Conservation (phyloP, 2,797 vertebrate genomes). For the Heterohyrax brucei region DNA sequence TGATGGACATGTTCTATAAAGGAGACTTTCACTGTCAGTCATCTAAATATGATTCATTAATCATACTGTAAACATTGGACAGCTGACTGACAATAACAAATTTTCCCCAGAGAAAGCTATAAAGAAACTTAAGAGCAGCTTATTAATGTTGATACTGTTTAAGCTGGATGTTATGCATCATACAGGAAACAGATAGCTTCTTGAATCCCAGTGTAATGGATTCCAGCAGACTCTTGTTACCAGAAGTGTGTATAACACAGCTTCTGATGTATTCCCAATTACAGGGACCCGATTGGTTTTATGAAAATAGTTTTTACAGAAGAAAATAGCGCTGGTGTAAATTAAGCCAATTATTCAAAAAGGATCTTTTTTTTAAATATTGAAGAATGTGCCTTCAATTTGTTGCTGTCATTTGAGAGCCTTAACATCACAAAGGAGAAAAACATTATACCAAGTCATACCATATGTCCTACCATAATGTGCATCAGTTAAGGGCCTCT, state of each 20-base stretch:
- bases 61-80: conserved; percentile 82
- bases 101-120: conserved; percentile 80
- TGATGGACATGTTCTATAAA: conserved; percentile 80
- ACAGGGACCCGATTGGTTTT: conserved; percentile 63
- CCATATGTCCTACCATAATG: background rate
- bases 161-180: conserved; percentile 47
- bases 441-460: background rate
- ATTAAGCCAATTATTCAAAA: conserved; percentile 67
- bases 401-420: background rate
- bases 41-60: conserved; percentile 85
- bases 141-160: conserved; percentile 80
- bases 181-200: conserved; percentile 69
- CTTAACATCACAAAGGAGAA: background rate
- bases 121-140: conserved; percentile 77
- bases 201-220: conserved; percentile 69
- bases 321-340: conserved; percentile 16
- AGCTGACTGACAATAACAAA: conserved; percentile 83
- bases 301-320: conserved; percentile 60
- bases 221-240: conserved; percentile 71
- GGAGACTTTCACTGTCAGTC: conserved; percentile 83
- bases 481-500: background rate
- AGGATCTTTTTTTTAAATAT: background rate
- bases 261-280: conserved; percentile 64
- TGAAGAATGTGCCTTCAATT: background rate
- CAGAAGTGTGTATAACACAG: background rate